Evolutionary conservation across 1,140 invertebrate genomes (phyloP).

Genomic region (Rhopalosiphum maidis): DNA sequence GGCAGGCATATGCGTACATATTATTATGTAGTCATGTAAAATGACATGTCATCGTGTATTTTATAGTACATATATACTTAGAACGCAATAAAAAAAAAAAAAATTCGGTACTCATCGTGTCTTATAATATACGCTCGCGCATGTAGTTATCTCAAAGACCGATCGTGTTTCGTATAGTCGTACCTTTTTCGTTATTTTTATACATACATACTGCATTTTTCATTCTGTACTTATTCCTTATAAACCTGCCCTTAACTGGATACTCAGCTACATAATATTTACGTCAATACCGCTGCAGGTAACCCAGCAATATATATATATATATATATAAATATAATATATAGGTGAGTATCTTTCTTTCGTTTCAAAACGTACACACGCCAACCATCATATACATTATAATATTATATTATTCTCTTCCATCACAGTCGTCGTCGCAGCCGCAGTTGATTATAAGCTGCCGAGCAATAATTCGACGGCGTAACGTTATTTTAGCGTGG

Average conservation of each 20-base stretch:
- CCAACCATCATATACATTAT: background rate
- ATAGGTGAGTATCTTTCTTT: background rate
- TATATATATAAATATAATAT: too few relatives aligned
- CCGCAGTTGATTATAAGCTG: too few relatives aligned
- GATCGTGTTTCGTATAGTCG: background rate
- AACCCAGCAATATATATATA: background rate
- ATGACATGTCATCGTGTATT: background rate
- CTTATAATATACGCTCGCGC: background rate
- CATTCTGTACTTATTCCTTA: background rate
- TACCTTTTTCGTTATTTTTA: background rate
- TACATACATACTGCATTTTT: background rate
- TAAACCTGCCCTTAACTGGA: background rate
- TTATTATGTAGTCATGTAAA: background rate
- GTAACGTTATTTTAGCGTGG: background rate
- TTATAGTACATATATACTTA: background rate
- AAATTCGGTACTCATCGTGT: background rate
- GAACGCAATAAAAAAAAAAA: background rate
- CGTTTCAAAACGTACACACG: constrained; percentile 11
- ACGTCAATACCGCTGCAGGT: too few relatives aligned
- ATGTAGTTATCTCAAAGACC: background rate
- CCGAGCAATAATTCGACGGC: background rate
- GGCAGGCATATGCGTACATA: background rate
- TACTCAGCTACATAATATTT: too few relatives aligned
- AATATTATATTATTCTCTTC: background rate
- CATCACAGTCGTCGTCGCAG: background rate